Evolutionary conservation across 2,888 invertebrate genomes (phyloP).

Genomic region (Andrena camellia): DNA sequence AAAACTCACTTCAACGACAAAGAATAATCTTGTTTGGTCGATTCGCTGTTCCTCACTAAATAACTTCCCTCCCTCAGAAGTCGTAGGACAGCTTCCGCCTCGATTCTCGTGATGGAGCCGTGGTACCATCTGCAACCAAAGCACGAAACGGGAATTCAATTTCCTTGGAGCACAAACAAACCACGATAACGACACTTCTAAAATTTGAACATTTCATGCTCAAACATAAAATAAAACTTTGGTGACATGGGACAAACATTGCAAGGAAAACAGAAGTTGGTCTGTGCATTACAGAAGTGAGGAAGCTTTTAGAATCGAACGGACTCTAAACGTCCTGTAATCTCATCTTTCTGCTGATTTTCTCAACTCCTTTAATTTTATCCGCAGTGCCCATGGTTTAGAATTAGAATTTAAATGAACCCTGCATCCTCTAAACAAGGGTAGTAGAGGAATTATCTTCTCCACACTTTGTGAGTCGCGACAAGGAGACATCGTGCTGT

Average conservation of each 20-base stretch:
- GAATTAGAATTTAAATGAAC: too few relatives aligned
- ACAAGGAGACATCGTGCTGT: neutral
- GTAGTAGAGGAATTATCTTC: neutral
- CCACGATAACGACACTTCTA: neutral
- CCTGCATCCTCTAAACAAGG: neutral
- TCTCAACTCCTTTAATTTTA: too few relatives aligned
- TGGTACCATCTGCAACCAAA: conserved; percentile 94
- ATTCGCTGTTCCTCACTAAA: conserved; percentile 97
- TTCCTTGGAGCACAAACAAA: neutral
- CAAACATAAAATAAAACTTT: too few relatives aligned
- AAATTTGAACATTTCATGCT: neutral
- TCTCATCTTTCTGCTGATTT: too few relatives aligned
- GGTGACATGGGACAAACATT: too few relatives aligned
- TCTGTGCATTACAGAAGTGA: too few relatives aligned
- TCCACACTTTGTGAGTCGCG: neutral
- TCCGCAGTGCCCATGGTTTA: too few relatives aligned
- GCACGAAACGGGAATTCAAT: neutral
- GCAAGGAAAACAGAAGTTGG: too few relatives aligned
- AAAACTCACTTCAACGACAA: conserved; percentile 95
- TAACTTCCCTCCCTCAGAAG: conserved; percentile 96
- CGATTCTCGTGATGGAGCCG: conserved; percentile 95
- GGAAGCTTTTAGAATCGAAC: too few relatives aligned
- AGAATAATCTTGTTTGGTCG: conserved; percentile 96
- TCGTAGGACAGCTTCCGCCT: conserved; percentile 95
- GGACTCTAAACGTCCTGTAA: too few relatives aligned